Percentiles rank a stretch among this genome's conserved stretches.
These are phyloP conservation scores for Heliothis subflexa DNA, from an alignment of 1,140 invertebrate genomes.

Conservation along the genomic window DNA sequence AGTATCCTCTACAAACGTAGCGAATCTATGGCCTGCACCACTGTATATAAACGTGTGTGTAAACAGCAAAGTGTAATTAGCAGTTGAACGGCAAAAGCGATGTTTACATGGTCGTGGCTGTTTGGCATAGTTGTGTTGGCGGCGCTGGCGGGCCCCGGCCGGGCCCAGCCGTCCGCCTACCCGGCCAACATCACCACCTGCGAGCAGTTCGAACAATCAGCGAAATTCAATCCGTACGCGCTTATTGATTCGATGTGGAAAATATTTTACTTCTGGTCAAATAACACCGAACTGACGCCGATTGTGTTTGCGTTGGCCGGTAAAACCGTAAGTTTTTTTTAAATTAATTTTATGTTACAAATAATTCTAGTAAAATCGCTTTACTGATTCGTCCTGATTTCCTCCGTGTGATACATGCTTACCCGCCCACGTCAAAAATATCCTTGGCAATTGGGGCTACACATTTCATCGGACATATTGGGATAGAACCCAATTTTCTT, in stretches of 20 bases:
- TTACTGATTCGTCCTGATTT: background rate
- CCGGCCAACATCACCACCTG: constrained; percentile 63
- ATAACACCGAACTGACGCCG: constrained; percentile 68
- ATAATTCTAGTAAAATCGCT: background rate
- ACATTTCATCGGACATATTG: constrained; percentile 22
- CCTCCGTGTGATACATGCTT: background rate
- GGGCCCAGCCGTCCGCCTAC: constrained; percentile 12
- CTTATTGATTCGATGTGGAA: constrained; percentile 74
- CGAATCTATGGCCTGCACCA: constrained; percentile 42
- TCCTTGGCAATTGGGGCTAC: constrained; percentile 13
- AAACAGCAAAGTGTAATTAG: constrained; percentile 53
- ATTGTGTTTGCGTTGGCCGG: constrained; percentile 71
- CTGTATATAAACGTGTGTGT: constrained; percentile 49
- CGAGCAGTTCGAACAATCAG: constrained; percentile 71
- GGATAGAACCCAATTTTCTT: constrained; percentile 29
- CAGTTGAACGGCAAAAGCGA: constrained; percentile 54
- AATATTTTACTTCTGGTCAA: constrained; percentile 78
- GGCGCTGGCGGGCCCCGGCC: constrained; percentile 19
- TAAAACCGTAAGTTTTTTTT: constrained; percentile 60
- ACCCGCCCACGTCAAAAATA: background rate
- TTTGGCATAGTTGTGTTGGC: constrained; percentile 66
- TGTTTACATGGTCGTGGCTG: constrained; percentile 69
- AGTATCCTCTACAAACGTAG: constrained; percentile 36
- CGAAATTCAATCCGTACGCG: constrained; percentile 64
- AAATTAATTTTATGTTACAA: background rate